Base-by-base conservation (phyloP, 2,888 invertebrate species). In the Aphodius granarius region DNA sequence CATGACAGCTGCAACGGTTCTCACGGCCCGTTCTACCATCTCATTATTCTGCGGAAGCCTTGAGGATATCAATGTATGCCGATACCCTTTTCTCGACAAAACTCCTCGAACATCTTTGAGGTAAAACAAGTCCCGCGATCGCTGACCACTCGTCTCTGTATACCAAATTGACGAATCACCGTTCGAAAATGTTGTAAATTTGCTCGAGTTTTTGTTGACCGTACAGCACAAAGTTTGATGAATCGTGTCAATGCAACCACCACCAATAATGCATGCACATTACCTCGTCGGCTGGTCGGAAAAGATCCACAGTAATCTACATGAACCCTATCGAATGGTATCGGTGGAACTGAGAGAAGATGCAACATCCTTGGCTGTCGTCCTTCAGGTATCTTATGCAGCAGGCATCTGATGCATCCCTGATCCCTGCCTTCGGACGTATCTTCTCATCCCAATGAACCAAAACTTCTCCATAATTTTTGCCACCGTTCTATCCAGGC, bases 401-500 rank as follows among this genome's bases (percentile, higher is more conserved):
- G 15, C 13, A 71, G 22, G 16, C 71, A 71, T 15, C 43, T 43
- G 15, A 71, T 18, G n/a, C 71, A 71, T 18, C 43, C 23, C 5
- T 16, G 17, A 18, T n/a, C 20, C 22, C n/a, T 68, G 19, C 19
- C 68, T 16, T 18, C 22, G 20, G 22, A 68, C 68, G 22, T 68
- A 68, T 6, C 21, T 22, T n/a, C 68, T 5, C 19, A 68, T n/a
- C 1, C 77, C 70, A 19, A 62, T 17, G 70, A 78, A 78, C 73
- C 74, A 71, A 63, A 65, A 75, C 65, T 63, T 63, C 16, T 71
- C 71, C 63, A 15, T 19, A 63, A 76, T 73, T 19, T 19, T 73
- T 9, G 18, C 9, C 9, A 80, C 64, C 0, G 79, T 78, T 71
- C 77, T 70, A 3, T 80, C 80, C 9, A 78, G 13, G 0, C 72